Percentiles rank a stretch among this genome's conserved stretches.
Conservation (phyloP, 1,140 invertebrate genomes). For the Mylabris phalerata region DNA sequence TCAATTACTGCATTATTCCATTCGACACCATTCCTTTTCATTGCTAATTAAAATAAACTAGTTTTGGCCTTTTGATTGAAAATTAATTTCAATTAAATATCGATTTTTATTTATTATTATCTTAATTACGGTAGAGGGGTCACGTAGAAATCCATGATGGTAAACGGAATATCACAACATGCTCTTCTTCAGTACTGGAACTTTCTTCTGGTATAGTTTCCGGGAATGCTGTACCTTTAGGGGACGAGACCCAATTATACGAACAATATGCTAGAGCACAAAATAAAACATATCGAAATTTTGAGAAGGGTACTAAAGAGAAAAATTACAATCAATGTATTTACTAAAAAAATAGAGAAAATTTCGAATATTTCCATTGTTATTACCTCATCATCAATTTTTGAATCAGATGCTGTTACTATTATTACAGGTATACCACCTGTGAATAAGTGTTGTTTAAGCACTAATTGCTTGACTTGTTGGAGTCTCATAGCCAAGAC, state of each 20-base stretch:
- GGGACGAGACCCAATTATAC: slow-evolving; percentile 69
- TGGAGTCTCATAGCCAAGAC: slow-evolving; percentile 49
- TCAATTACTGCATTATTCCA: slow-evolving; percentile 46
- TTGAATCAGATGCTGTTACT: slow-evolving; percentile 35
- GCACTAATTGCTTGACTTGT: slow-evolving; percentile 48
- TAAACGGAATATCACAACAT: slow-evolving; percentile 75
- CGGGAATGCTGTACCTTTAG: slow-evolving; percentile 78
- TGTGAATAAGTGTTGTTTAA: slow-evolving; percentile 40
- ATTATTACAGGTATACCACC: slow-evolving; percentile 29
- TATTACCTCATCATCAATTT: slow-evolving; percentile 53
- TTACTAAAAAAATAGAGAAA: too few species aligned
- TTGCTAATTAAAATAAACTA: slow-evolving; percentile 53
- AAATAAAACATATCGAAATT: background rate
- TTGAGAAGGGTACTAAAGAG: too few species aligned
- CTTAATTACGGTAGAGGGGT: slow-evolving; percentile 53
- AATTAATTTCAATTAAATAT: background rate
- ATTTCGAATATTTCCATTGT: too few species aligned
- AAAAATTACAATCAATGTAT: too few species aligned
- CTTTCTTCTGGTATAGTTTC: slow-evolving; percentile 89
- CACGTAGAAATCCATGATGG: slow-evolving; percentile 52
- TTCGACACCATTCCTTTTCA: slow-evolving; percentile 45
- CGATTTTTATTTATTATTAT: background rate
- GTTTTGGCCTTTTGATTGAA: slow-evolving; percentile 40
- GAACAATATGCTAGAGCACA: slow-evolving; percentile 31
- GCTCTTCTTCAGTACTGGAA: slow-evolving; percentile 84